phyloP scores from a whole-genome alignment of 2,797 vertebrate species.

The Apogon hyalosoma region DNA sequence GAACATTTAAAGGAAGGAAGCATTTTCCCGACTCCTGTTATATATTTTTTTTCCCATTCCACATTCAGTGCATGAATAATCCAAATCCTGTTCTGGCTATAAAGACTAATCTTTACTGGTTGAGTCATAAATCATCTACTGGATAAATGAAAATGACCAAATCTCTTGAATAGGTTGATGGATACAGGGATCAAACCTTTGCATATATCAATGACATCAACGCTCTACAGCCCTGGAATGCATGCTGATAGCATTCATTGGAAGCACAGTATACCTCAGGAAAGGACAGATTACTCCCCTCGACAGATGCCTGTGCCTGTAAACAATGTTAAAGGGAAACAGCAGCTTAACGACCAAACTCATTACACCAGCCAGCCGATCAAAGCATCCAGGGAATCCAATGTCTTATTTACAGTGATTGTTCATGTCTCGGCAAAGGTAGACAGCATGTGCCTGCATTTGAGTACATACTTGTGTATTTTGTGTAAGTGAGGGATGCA shows the following conservation, averaged over 20 bases:
- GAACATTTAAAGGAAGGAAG: conserved; percentile 46
- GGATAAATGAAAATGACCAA: conserved; percentile 50
- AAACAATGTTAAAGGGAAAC: conserved; percentile 79
- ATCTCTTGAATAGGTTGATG: conserved; percentile 52
- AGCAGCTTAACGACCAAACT: conserved; percentile 77
- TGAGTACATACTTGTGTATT: background rate
- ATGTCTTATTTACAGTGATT: conserved; percentile 35
- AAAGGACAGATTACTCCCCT: conserved; percentile 65
- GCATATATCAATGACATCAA: conserved; percentile 35
- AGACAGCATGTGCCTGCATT: conserved; percentile 15
- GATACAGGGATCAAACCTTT: conserved; percentile 36
- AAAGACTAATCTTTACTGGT: conserved; percentile 61
- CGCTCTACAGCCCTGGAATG: conserved; percentile 29
- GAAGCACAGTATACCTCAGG: conserved; percentile 32
- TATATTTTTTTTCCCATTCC: conserved; percentile 33
- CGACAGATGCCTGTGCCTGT: conserved; percentile 67
- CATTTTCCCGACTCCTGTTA: conserved; percentile 33
- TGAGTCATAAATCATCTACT: conserved; percentile 47
- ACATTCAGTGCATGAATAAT: conserved; percentile 64
- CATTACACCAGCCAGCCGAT: conserved; percentile 72
- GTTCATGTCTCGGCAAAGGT: conserved; percentile 22
- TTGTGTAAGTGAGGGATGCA: conserved; percentile 13
- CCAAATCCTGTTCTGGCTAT: conserved; percentile 46
- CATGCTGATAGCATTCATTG: conserved; percentile 38
- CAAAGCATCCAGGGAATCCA: conserved; percentile 57